Conservation (phyloP, 2,113 vertebrate species). For the Suricata suricatta region DNA sequence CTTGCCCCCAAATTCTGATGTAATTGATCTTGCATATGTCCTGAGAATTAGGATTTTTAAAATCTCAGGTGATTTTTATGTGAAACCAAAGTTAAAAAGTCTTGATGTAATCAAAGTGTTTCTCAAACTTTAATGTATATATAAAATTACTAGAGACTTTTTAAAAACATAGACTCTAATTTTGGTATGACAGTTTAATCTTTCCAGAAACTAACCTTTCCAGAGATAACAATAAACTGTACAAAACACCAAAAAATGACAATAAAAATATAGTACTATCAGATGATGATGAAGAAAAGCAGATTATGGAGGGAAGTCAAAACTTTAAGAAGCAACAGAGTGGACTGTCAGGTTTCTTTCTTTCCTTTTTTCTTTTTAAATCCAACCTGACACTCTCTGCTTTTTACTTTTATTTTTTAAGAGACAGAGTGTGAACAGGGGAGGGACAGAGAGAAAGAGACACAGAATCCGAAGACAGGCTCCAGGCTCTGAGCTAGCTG, state of each 20-base stretch:
- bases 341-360: neutral
- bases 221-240: neutral
- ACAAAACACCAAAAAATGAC: neutral
- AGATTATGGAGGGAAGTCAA: neutral
- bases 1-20: neutral
- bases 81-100: neutral
- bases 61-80: neutral
- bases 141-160: neutral
- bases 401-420: no score
- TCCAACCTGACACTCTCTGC: no score
- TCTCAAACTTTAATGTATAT: neutral
- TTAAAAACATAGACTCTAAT: neutral
- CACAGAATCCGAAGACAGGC: no score
- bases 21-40: neutral
- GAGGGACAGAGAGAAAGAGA: no score
- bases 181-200: neutral
- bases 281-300: neutral
- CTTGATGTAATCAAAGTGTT: neutral
- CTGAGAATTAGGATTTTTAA: neutral
- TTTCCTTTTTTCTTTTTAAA: no score
- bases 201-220: neutral
- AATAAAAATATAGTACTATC: neutral
- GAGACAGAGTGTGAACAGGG: no score
- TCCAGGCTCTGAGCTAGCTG: no score
- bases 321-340: neutral